These are phyloP conservation scores for Suricata suricatta DNA, from an alignment of 2,113 vertebrate genomes.

Conservation along the genomic window DNA sequence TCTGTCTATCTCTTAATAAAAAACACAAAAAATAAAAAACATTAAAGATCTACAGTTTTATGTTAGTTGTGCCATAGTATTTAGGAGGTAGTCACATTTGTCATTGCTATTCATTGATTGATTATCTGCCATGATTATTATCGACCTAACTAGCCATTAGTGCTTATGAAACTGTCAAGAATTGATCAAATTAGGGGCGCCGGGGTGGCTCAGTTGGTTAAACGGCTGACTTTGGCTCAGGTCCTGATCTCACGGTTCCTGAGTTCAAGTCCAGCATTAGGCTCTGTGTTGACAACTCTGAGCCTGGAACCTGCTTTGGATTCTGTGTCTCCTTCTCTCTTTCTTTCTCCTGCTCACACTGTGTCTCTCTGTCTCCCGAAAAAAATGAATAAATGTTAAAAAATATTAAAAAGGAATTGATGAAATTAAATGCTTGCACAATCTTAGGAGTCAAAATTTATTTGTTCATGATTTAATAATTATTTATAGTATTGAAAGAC, in stretches of 20 bases:
- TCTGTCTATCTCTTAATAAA: too few relatives aligned
- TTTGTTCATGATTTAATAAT: background rate
- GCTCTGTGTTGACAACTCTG: too few relatives aligned
- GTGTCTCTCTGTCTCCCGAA: too few relatives aligned
- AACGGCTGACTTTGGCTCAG: too few relatives aligned
- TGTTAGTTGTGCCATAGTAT: background rate
- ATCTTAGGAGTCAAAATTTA: background rate
- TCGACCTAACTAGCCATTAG: background rate
- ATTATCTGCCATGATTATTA: background rate
- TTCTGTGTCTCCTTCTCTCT: too few relatives aligned
- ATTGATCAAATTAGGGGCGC: background rate
- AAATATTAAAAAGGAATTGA: background rate
- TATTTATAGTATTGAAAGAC: background rate
- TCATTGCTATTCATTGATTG: background rate
- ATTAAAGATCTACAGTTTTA: background rate
- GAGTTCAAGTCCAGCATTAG: too few relatives aligned
- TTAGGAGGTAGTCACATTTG: background rate
- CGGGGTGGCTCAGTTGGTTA: too few relatives aligned
- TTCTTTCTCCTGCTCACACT: too few relatives aligned
- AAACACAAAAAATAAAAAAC: too few relatives aligned
- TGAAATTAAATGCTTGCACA: background rate
- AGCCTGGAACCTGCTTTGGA: too few relatives aligned
- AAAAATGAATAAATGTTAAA: too few relatives aligned
- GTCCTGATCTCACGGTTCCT: too few relatives aligned
- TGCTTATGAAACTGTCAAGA: background rate